Conservation (phyloP, 2,113 vertebrate genomes). For the Nesogale talazaci region DNA sequence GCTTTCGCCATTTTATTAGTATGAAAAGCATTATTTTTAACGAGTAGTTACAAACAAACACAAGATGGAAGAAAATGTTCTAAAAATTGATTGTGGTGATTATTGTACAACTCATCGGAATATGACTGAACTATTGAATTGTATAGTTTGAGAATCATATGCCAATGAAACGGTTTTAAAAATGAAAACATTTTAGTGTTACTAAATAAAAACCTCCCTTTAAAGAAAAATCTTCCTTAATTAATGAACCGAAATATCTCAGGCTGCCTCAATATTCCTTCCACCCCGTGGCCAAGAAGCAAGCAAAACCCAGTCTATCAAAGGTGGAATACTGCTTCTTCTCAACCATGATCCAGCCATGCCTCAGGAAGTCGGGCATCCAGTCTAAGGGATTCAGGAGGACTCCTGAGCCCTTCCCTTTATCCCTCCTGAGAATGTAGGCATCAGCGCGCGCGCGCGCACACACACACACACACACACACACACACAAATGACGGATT, state of each 20-base stretch:
- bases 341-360: background rate
- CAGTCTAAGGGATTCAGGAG: conserved; percentile 54
- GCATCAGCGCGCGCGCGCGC: background rate
- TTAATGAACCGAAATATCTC: conserved; percentile 46
- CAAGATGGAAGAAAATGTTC: no score
- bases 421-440: background rate
- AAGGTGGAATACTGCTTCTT: background rate
- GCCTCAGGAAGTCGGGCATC: conserved; percentile 37
- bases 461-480: background rate
- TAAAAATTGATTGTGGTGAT: no score
- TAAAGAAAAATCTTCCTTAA: conserved; percentile 44
- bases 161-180: no score
- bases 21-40: no score
- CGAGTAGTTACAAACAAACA: no score
- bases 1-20: background rate
- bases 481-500: background rate
- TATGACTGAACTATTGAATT: no score
- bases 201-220: no score
- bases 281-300: conserved; percentile 42
- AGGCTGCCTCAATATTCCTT: conserved; percentile 30
- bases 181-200: background rate
- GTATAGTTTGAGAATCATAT: no score
- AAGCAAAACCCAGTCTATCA: background rate
- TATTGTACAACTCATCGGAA: no score
- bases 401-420: conserved; percentile 42